Evolutionary conservation across 2,113 vertebrate species (phyloP).

Genomic region (Otus sunia): DNA sequence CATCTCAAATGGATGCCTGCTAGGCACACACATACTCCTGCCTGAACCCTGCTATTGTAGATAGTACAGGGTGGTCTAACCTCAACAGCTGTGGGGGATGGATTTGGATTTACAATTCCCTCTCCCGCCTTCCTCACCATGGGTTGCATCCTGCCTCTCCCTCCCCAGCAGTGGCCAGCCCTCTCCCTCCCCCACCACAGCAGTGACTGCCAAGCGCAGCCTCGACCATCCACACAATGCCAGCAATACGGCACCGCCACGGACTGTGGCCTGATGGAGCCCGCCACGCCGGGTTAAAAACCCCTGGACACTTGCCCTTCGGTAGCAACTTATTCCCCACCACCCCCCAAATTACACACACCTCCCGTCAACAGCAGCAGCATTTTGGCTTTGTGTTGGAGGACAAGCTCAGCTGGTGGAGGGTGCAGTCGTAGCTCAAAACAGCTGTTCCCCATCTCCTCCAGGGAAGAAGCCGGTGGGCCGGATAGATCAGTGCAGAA

Average conservation of each 20-base stretch:
- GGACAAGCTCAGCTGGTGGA: neutral
- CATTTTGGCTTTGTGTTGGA: neutral
- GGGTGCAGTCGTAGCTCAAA: neutral
- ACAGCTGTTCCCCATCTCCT: neutral
- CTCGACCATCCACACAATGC: accelerated
- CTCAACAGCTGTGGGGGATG: neutral
- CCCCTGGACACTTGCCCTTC: neutral
- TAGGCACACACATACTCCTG: neutral
- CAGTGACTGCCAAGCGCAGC: neutral
- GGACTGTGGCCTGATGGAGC: accelerated
- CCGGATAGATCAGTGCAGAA: neutral
- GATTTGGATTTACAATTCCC: neutral
- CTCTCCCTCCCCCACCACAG: neutral
- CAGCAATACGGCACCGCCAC: neutral
- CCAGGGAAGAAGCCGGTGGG: neutral
- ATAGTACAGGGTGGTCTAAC: neutral
- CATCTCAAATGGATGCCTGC: neutral
- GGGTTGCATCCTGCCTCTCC: neutral
- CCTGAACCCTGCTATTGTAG: neutral
- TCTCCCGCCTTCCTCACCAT: neutral
- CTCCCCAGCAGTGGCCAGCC: neutral
- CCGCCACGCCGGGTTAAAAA: accelerated
- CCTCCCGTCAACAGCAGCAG: neutral
- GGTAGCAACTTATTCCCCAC: neutral
- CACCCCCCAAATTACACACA: neutral